Evolutionary conservation across 2,888 invertebrate genomes (phyloP).

Genomic region (Tenthredo scrophulariae): DNA sequence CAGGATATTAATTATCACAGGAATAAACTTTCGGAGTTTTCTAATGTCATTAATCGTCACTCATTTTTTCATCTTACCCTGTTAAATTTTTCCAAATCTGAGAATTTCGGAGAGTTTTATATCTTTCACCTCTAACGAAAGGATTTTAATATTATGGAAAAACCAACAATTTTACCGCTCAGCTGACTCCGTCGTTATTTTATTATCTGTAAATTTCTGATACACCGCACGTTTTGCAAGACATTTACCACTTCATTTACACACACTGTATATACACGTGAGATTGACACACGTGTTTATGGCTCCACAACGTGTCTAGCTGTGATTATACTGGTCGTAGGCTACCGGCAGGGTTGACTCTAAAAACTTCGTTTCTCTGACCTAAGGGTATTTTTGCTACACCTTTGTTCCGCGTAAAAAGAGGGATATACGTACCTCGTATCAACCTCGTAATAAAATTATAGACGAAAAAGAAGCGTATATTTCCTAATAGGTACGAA

Average conservation of each 20-base stretch:
- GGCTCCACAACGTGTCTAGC: not conserved
- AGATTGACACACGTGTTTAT: not conserved
- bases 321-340: not conserved
- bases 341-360: not conserved
- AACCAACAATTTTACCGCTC: not conserved
- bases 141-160: not conserved
- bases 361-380: slow-evolving; percentile 24
- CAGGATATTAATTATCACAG: not conserved
- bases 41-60: not conserved
- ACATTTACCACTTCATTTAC: slow-evolving; percentile 1
- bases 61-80: not conserved
- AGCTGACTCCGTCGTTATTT: not conserved
- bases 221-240: not conserved
- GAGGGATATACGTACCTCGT: not conserved
- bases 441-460: not conserved
- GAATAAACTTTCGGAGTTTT: not conserved
- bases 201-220: not conserved
- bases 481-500: not conserved
- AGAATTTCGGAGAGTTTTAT: not conserved
- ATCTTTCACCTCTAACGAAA: not conserved
- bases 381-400: slow-evolving; percentile 13
- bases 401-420: not conserved
- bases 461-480: not conserved
- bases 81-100: not conserved
- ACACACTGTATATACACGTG: not conserved